phyloP scores from a whole-genome alignment of 2,797 vertebrate genomes.

The Helicolenus hilgendorfi region DNA sequence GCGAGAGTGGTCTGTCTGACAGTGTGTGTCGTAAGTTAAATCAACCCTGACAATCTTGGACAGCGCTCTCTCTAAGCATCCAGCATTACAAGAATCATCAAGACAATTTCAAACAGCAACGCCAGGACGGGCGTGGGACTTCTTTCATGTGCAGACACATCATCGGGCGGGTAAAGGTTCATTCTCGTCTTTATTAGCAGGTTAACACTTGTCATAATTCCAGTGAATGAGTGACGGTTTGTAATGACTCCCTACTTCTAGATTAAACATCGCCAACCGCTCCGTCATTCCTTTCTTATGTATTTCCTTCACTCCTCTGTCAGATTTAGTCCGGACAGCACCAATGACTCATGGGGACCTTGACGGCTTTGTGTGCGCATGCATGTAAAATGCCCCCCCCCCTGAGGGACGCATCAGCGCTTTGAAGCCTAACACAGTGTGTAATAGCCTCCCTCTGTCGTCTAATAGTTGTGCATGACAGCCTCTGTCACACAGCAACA shows the following conservation, averaged over 20 bases:
- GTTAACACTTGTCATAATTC: conserved; percentile 34
- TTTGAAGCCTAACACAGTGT: conserved; percentile 57
- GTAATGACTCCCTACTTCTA: conserved; percentile 1
- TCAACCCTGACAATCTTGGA: conserved; percentile 45
- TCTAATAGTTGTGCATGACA: conserved; percentile 29
- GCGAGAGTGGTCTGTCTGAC: conserved; percentile 35
- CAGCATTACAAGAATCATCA: conserved; percentile 37
- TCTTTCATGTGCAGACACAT: conserved; percentile 39
- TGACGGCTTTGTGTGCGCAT: neutral
- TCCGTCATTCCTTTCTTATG: neutral
- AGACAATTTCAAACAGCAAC: neutral
- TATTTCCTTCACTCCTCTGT: conserved; percentile 2
- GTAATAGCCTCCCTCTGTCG: conserved; percentile 54
- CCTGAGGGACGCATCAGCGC: conserved; percentile 8
- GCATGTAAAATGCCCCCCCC: neutral
- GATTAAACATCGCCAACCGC: conserved; percentile 21
- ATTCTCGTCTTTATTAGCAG: conserved; percentile 16
- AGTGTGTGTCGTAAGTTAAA: conserved; percentile 46
- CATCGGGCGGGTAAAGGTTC: conserved; percentile 7
- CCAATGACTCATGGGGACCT: conserved; percentile 25
- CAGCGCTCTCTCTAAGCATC: conserved; percentile 8
- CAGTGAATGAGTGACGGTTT: neutral
- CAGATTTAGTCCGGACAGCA: conserved; percentile 18
- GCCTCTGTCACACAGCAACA: conserved; percentile 16
- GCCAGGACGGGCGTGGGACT: neutral